Conservation (phyloP, 2,797 vertebrate species). For the Myoxocephalus aenaeus region DNA sequence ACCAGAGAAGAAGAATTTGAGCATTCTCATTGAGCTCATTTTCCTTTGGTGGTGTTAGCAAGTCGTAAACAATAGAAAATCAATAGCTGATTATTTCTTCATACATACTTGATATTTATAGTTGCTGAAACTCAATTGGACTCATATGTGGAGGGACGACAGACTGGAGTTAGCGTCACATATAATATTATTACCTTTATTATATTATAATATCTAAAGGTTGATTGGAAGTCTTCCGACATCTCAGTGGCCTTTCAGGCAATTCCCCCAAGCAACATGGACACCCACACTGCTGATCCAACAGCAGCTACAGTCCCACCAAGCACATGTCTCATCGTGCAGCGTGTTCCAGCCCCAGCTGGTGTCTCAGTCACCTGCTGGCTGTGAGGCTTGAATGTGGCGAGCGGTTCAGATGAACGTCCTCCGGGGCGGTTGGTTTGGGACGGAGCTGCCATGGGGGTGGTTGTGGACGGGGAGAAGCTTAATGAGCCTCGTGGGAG, state of each 20-base stretch:
- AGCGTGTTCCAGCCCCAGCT: slow-evolving; percentile 39
- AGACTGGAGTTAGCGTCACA: too few species aligned
- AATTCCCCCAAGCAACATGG: not conserved
- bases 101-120: not conserved
- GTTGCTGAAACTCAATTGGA: not conserved
- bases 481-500: slow-evolving; percentile 75
- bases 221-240: too few species aligned
- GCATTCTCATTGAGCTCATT: too few species aligned
- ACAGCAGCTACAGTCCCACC: slow-evolving; percentile 9
- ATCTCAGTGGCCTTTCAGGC: too few species aligned
- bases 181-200: too few species aligned
- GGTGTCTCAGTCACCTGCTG: slow-evolving; percentile 58
- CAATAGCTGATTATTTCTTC: not conserved
- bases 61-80: too few species aligned
- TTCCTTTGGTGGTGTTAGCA: too few species aligned
- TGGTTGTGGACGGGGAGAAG: slow-evolving; percentile 41
- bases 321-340: not conserved
- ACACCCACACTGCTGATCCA: not conserved
- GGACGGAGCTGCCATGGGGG: slow-evolving; percentile 35
- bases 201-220: too few species aligned
- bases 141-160: not conserved
- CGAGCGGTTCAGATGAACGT: slow-evolving; percentile 53
- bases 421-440: slow-evolving; percentile 46
- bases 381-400: slow-evolving; percentile 30
- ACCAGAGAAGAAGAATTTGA: too few species aligned